Evolutionary conservation across 2,113 vertebrate genomes (phyloP).

Genomic region (Hydrolagus affinis): DNA sequence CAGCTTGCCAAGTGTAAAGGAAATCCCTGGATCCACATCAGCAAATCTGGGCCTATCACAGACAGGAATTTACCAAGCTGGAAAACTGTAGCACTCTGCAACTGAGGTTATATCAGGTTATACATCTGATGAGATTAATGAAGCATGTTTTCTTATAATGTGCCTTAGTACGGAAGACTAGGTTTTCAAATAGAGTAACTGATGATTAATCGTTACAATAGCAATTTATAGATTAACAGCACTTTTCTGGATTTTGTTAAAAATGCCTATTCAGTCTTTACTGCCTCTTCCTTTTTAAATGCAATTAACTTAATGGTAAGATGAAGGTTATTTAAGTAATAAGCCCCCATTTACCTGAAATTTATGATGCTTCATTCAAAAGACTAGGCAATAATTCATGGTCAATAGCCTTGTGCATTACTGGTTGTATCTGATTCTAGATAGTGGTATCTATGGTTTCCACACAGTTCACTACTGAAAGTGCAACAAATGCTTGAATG

Average conservation of each 20-base stretch:
- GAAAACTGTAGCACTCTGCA: not conserved
- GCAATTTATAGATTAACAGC: not conserved
- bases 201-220: not conserved
- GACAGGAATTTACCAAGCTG: not conserved
- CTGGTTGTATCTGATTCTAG: not conserved
- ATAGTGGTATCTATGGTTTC: not conserved
- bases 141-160: not conserved
- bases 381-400: not conserved
- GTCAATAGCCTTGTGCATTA: not conserved
- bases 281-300: not conserved
- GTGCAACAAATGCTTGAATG: not conserved
- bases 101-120: not conserved
- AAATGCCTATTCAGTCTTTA: not conserved
- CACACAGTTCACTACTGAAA: not conserved
- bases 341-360: not conserved
- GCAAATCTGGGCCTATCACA: not conserved
- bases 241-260: not conserved
- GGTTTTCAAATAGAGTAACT: not conserved
- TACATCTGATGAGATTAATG: slow-evolving; percentile 10
- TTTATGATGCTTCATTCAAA: not conserved
- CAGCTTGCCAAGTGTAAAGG: not conserved
- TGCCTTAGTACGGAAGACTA: not conserved
- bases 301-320: not conserved
- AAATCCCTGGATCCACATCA: not conserved
- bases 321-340: slow-evolving; percentile 12